These are phyloP conservation scores for Notolabrus celidotus DNA, from an alignment of 2,797 vertebrate genomes.

Conservation along the genomic window DNA sequence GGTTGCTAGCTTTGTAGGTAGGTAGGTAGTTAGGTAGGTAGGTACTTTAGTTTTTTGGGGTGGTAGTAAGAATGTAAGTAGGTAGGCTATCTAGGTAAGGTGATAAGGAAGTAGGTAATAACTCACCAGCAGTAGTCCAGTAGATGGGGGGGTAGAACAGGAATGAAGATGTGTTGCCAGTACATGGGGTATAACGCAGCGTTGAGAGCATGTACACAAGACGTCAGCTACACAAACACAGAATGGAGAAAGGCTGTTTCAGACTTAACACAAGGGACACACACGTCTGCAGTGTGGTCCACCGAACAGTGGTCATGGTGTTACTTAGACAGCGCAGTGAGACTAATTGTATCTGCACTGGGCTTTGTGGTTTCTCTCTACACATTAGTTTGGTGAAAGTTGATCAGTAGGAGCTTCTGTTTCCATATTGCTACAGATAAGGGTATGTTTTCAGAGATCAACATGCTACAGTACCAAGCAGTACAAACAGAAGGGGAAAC, in stretches of 20 bases:
- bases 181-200: conserved; percentile 91
- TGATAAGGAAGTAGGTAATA: background rate
- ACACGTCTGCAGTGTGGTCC: conserved; percentile 3
- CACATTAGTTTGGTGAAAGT: background rate
- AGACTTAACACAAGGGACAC: conserved; percentile 10
- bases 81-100: no score
- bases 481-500: background rate
- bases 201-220: conserved; percentile 90
- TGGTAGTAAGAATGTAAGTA: no score
- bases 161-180: conserved; percentile 96
- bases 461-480: background rate
- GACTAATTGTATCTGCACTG: background rate
- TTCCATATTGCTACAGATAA: background rate
- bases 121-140: conserved; percentile 93
- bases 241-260: background rate
- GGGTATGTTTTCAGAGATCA: background rate
- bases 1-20: background rate
- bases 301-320: background rate
- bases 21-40: background rate
- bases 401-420: background rate
- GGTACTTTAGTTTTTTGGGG: no score
- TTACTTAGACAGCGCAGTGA: background rate
- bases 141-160: conserved; percentile 91
- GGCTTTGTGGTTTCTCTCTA: conserved; percentile 1
- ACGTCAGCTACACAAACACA: conserved; percentile 76